Evolutionary conservation across 1,140 invertebrate species (phyloP), one percentile per base, ranked within the genome.

Genomic region (Meloidogyne exigua): DNA sequence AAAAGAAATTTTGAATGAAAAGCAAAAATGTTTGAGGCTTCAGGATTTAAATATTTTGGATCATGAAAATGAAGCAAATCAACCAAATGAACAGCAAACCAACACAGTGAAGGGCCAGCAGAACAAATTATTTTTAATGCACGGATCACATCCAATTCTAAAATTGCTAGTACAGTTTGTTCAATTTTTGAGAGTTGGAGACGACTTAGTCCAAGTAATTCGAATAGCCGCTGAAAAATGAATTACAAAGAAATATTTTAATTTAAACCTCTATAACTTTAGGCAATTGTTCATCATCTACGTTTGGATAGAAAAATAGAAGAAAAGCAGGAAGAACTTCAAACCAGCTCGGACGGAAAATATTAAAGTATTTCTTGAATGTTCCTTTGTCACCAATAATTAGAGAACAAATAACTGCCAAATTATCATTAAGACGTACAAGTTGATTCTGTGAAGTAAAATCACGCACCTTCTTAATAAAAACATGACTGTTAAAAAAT

Each of bases 271-370:
- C 72, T 18, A 73, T 73, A 25, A 73, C 72, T 73, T 28, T 73
- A 23, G 72, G 57, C 23, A 64, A 28, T 32, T 73, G 72, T n/a
- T 73, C 72, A 39, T 65, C 72, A 15, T 36, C 10, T 10, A 62
- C 21, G n/a, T 23, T 25, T 23, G 72, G 72, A 13, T 73, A 64
- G 25, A 73, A 73, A 32, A 28, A 73, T 5, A 73, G 39, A 23
- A 64, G 18, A 65, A 73, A 73, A 5, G 72, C 72, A 28, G 72
- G 72, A 28, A 73, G 25, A 9, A 73, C 72, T 64, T 73, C 72
- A 65, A 73, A 73, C 72, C 72, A 73, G n/a, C 39, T 73, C 12
- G 57, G 72, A 39, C 72, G 72, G n/a, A 73, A 73, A 32, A 73
- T 62, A 49, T 73, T 57, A 32, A 73, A 73, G 21, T 73, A 73